Conservation (phyloP, 2,113 vertebrate genomes). For the Amia ocellicauda region DNA sequence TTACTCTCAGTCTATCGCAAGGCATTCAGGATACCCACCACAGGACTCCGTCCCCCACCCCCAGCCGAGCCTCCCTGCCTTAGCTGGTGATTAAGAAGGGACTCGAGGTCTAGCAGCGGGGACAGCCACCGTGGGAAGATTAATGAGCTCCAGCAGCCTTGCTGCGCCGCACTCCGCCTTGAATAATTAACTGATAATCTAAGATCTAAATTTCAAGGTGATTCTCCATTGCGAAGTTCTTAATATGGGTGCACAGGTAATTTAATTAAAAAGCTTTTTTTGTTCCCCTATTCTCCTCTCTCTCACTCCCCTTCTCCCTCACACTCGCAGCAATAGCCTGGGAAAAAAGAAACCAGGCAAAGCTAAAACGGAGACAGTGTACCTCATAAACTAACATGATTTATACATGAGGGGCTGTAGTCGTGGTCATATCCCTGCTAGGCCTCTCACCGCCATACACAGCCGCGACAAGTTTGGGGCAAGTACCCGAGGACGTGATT, state of each 20-base stretch:
- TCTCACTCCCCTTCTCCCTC: too few species aligned
- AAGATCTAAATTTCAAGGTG: constrained; percentile 23
- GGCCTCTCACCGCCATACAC: too few species aligned
- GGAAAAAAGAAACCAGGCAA: not conserved
- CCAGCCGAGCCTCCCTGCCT: not conserved
- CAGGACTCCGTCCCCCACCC: too few species aligned
- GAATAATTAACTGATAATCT: constrained; percentile 23
- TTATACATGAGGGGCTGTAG: too few species aligned
- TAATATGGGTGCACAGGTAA: not conserved
- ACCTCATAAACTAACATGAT: too few species aligned
- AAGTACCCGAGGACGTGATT: too few species aligned
- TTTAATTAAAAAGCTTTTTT: not conserved
- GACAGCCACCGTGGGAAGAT: constrained; percentile 9
- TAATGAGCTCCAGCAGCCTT: constrained; percentile 4
- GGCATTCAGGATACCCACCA: not conserved
- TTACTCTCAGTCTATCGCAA: too few species aligned
- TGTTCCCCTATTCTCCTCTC: too few species aligned
- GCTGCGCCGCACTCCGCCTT: not conserved
- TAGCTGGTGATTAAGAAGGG: not conserved
- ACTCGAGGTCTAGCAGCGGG: not conserved
- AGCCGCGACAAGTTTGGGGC: too few species aligned
- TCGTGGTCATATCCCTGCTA: too few species aligned
- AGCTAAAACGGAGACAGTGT: not conserved
- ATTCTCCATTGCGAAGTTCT: not conserved
- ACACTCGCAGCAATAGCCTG: too few species aligned